These are phyloP conservation scores for Florisuga fusca DNA, from an alignment of 2,797 vertebrate genomes.

Conservation along the genomic window DNA sequence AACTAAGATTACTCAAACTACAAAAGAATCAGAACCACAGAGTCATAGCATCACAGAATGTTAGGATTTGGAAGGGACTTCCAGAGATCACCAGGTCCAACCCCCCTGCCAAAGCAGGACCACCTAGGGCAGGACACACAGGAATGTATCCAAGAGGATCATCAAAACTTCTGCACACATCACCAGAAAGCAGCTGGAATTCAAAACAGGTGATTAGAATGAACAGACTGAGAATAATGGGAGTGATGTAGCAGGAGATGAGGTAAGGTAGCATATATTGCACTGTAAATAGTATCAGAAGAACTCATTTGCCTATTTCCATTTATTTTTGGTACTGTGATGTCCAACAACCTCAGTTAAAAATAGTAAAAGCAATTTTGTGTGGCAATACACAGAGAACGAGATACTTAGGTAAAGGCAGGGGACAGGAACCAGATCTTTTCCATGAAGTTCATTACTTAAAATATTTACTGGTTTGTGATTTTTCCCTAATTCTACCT, in stretches of 20 bases:
- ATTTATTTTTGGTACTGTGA: constrained; percentile 5
- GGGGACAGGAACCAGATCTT: background rate
- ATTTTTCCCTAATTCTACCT: background rate
- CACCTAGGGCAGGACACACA: too few relatives aligned
- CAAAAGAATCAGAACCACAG: background rate
- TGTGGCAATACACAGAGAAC: background rate
- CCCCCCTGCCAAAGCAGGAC: too few relatives aligned
- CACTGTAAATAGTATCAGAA: background rate
- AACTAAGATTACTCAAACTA: background rate
- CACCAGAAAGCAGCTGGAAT: background rate
- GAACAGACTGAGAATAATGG: background rate
- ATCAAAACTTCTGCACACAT: background rate
- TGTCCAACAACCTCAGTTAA: background rate
- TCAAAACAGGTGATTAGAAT: background rate
- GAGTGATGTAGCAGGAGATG: background rate
- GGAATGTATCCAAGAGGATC: background rate
- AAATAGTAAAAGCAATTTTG: constrained; percentile 23
- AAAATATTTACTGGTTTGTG: background rate
- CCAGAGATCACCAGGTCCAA: too few relatives aligned
- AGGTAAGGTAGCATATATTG: background rate
- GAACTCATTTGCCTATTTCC: constrained; percentile 24
- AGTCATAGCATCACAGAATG: too few relatives aligned
- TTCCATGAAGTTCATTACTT: background rate
- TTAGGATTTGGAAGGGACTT: too few relatives aligned
- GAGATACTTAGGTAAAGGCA: background rate